Base-by-base conservation (phyloP, 2,113 vertebrate genomes). In the Perca fluviatilis region DNA sequence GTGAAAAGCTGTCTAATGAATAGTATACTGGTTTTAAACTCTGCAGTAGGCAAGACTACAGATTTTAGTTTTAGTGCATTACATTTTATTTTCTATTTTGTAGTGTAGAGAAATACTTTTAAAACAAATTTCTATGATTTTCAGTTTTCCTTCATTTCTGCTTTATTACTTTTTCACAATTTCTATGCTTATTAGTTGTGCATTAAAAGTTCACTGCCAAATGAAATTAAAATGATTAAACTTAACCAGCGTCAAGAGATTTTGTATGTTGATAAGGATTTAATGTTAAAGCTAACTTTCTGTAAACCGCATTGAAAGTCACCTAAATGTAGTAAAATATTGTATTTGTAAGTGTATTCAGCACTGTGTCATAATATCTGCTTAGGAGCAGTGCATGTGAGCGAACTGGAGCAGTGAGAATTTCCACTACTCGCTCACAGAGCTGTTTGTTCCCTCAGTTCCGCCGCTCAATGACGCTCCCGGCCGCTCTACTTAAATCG, bases 141-240 rank as follows among this genome's bases (percentile, higher is more conserved):
- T 77, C 6, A 12, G 4, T 64, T 60, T 18, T 27, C 27, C 36
- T 19, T 5, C 0, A 30, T 30, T 58, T 58, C 15, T 43, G 19
- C 9, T 56, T 1, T 11, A 13, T 30, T 4, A 7, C n/a, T 25
- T 43, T 62, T 11, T 21, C n/a, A 54, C n/a, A 30, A 21, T 30
- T 30, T 60, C 3, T n/a, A 36, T 62, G 14, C 27, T 43, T 49
- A 63, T 7, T 54, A 15, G 18, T 66, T 33, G 25, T 36, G 14
- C 9, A 58, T 8, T 58, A 8, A 58, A 77, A n/a, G 19, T 67
- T 67, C 19, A 58, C 23, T 21, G n/a, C 23, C 25, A 49, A 58
- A 60, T 72, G 10, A 56, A 40, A 33, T 77, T 5, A 77, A 40
- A 43, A 21, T 54, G 4, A 64, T 54, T 64, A 27, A 27, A 63